Percentiles rank a stretch among this genome's conserved stretches.
Evolutionary conservation across 2,888 invertebrate species (phyloP).

Genomic region (Tiliacea aurago): DNA sequence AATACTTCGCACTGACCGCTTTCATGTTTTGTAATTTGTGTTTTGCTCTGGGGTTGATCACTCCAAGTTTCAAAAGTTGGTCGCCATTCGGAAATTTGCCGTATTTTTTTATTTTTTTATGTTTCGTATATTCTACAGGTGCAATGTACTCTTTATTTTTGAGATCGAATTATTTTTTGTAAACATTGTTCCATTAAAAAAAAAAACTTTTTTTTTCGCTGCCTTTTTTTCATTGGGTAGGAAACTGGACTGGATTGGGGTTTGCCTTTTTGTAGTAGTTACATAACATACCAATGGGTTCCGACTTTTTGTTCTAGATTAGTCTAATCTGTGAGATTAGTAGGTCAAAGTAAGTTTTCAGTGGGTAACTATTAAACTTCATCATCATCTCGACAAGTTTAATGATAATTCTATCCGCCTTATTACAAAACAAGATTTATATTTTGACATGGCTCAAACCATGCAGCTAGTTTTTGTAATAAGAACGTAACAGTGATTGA

Average conservation of each 20-base stretch:
- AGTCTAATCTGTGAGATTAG: not conserved
- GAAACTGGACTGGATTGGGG: not conserved
- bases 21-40: not conserved
- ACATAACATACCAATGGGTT: not conserved
- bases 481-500: no score
- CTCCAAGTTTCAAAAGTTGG: constrained; percentile 25
- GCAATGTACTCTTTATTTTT: not conserved
- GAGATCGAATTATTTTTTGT: constrained; percentile 7
- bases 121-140: not conserved
- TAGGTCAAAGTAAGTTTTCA: not conserved
- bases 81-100: not conserved
- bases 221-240: not conserved
- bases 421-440: no score
- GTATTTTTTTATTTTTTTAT: not conserved
- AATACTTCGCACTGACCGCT: not conserved
- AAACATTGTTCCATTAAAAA: not conserved
- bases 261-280: not conserved
- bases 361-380: not conserved
- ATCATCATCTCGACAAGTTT: not conserved
- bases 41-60: constrained; percentile 15
- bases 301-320: not conserved
- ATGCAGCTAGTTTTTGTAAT: no score
- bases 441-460: no score
- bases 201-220: not conserved
- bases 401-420: not conserved